Base-by-base conservation (phyloP, 2,113 vertebrate species). In the Apus apus region DNA sequence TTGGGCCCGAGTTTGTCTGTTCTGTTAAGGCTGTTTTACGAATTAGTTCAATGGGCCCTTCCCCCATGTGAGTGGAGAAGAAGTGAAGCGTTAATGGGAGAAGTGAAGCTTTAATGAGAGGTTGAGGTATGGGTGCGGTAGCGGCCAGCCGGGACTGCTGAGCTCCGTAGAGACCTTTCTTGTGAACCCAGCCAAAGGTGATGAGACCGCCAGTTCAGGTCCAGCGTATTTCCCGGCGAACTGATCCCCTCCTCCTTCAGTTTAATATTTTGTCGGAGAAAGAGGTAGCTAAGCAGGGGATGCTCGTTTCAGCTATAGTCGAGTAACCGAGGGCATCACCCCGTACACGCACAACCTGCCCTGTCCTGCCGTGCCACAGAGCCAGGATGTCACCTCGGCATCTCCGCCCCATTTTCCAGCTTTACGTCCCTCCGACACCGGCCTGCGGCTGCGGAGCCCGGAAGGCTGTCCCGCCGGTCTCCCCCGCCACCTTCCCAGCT, bases 361-460 rank as follows among this genome's bases (percentile, higher is more conserved):
- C 16, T 66, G 43, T 18, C 22, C 50, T 17, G 72, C 2, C 20
- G 4, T 10, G 30, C 36, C 29, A 9, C 50, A 53, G 45, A 26
- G 45, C 26, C 19, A 16, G n/a, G 74, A 22, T 46, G 57, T 9
- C 13, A 2, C 13, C 15, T 12, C 10, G 18, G 0, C 32, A 8
- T 1, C 57, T 60, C 56, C 13, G 3, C 11, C 27, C 54, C 46
- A 0, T 1, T n/a, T 32, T 15, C 40, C 75, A 13, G 51, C 1
- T 2, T 15, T 76, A 75, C 71, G 67, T 46, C 66, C 45, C 8
- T 5, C 48, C 32, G 4, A 3, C 57, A 9, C 23, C 11, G 29
- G 38, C 25, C 68, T 5, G 51, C 8, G n/a, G 88, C 62, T 19
- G 72, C 26, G 23, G 65, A 46, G 29, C 26, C 40, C 4, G n/a